Evolutionary conservation across 2,888 invertebrate genomes (phyloP), one percentile per base, ranked within the genome.

Genomic region (Lepidocyrtinus sp.): DNA sequence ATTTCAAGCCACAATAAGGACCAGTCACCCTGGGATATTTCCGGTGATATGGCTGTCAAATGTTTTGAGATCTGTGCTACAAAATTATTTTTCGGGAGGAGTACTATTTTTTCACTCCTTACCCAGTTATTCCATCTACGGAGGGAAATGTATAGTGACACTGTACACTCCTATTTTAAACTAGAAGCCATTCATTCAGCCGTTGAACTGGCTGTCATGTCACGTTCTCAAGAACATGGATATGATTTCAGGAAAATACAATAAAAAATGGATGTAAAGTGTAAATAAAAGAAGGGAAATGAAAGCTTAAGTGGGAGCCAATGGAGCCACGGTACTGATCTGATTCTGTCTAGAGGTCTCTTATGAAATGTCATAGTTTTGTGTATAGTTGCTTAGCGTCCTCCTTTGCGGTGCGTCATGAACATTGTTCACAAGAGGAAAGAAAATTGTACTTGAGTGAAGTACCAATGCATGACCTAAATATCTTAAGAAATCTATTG

Each of bases 161-260:
- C 36, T 36, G n/a, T n/a, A n/a, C n/a, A 7, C 36, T 36, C 12
- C 36, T 36, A 36, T 36, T 36, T 36, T 5, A 36, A 36, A n/a
- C n/a, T n/a, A 12, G 36, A 36, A 12, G 55, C 65, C 25, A 69
- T 79, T 74, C 64, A n/a, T n/a, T n/a, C n/a, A n/a, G n/a, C n/a
- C n/a, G n/a, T n/a, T n/a, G n/a, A 69, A 26, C 74, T 69, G 68
- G 70, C 74, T 74, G 79, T 79, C 79, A 79, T 74, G 79, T 79
- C 79, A 79, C 79, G 79, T 79, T 70, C 74, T 22, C 70, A 74
- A 65, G 73, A 79, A 79, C 79, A 79, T 79, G 79, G 69, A 74
- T 79, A 74, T 79, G 79, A 79, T 79, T 79, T 79, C 79, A 79
- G 70, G 46, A 46, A 67, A 26, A 79, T n/a, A n/a, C n/a, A n/a